Evolutionary conservation across 2,888 invertebrate genomes (phyloP).

Genomic region (Lucinisca nassula): DNA sequence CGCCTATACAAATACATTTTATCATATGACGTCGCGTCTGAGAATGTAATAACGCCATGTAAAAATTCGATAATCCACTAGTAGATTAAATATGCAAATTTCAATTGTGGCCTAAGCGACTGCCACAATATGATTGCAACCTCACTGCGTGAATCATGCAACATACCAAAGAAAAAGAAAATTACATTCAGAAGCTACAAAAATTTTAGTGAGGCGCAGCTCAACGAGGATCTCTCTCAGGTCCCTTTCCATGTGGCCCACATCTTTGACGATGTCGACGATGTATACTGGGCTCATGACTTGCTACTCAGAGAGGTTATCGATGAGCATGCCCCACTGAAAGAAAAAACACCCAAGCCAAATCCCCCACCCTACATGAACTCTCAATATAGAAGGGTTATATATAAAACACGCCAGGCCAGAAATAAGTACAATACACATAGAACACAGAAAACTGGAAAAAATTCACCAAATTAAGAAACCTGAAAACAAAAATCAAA

Average conservation of each 20-base stretch:
- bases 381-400: background rate
- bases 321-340: background rate
- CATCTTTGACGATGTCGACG: conserved; percentile 27
- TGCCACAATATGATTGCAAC: conserved; percentile 11
- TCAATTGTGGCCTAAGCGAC: conserved; percentile 14
- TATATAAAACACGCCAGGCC: background rate
- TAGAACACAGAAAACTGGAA: conserved; percentile 9
- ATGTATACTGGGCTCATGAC: conserved; percentile 23
- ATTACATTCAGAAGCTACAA: background rate
- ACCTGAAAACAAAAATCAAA: conserved; percentile 2
- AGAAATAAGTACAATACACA: background rate
- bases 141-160: background rate
- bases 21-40: too few relatives aligned
- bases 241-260: conserved; percentile 28
- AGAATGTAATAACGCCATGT: too few relatives aligned
- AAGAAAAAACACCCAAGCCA: background rate
- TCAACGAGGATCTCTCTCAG: background rate
- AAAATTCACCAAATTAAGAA: conserved; percentile 1
- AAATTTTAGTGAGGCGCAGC: background rate
- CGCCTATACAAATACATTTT: too few relatives aligned
- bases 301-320: background rate
- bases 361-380: background rate
- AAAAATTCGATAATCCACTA: too few relatives aligned
- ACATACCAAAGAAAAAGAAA: background rate
- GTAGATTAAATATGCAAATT: background rate